phyloP scores from a whole-genome alignment of 2,797 vertebrate species.

The Malacoraja senta region DNA sequence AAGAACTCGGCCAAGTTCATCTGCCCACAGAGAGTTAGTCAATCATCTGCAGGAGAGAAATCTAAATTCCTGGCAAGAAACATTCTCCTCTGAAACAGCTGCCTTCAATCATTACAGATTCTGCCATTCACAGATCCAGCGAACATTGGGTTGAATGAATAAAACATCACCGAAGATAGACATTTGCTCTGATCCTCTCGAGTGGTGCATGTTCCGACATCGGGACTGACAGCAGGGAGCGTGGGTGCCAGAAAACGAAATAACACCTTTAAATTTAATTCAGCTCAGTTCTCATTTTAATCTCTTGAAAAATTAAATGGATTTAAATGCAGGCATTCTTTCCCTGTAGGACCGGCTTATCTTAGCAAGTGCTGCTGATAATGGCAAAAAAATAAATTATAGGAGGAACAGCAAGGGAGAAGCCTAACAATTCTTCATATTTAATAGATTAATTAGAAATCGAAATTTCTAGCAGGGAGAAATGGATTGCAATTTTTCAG shows the following conservation, averaged over 20 bases:
- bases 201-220: background rate
- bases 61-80: background rate
- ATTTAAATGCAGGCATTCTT: background rate
- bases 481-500: background rate
- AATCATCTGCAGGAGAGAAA: background rate
- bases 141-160: background rate
- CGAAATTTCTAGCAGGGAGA: background rate
- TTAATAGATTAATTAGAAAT: conserved; percentile 18
- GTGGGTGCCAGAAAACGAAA: background rate
- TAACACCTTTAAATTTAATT: conserved; percentile 24
- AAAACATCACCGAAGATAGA: background rate
- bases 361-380: background rate
- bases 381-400: background rate
- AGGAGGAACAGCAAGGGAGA: too few relatives aligned
- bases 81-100: background rate
- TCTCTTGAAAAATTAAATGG: background rate
- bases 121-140: background rate
- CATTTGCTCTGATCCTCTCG: background rate
- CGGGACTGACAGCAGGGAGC: background rate
- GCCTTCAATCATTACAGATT: background rate
- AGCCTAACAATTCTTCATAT: background rate
- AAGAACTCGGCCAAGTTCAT: too few relatives aligned
- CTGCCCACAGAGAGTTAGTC: background rate
- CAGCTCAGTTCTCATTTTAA: conserved; percentile 13
- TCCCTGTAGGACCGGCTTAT: conserved; percentile 13